Base-by-base conservation (phyloP, 2,797 vertebrate genomes). In the Enteromius thamalakanensis region DNA sequence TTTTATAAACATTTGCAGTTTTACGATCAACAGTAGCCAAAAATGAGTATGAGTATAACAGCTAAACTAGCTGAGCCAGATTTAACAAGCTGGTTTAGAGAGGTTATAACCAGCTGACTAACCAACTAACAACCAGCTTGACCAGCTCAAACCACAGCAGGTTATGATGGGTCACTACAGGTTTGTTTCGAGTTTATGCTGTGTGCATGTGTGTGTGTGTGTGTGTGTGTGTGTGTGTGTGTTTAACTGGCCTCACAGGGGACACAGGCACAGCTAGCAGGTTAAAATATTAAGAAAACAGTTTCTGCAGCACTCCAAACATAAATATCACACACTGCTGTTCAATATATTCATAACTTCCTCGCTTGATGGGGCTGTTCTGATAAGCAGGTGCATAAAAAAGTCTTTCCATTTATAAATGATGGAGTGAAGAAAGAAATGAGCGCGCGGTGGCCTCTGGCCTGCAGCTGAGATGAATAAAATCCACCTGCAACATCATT, bases 261-360 rank as follows among this genome's bases (percentile, higher is more conserved):
- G 45, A 76, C 55, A 79, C 80, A 85, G 62, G 34, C 74, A 82
- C 82, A 83, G 17, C 34, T 47, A 29, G 88, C 34, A 42, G 78
- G 23, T 91, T 92, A 90, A 93, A 94, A 93, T 93, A 92, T 94
- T 91, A 91, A 93, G 92, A 64, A 49, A 53, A 34, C 34, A 12
- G 15, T 68, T 55, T 58, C 77, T 42, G 75, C 74, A 87, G 26
- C 87, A 88, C 89, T 89, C 72, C 55, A 90, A 91, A 90, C 91
- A 90, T 91, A 90, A 93, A 78, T 93, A 90, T 87, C 89, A 84
- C 89, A 86, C 89, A 91, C 76, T 49, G 85, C 88, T 90, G 90
- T 83, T 92, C 86, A 93, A 92, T 92, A 89, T 91, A 94, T 93
- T 93, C 90, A 94, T 92, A 87, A 81, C 65, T 67, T 64, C 86